Base-by-base conservation (phyloP, 2,113 vertebrate genomes). In the Psittacula cyanocephala region DNA sequence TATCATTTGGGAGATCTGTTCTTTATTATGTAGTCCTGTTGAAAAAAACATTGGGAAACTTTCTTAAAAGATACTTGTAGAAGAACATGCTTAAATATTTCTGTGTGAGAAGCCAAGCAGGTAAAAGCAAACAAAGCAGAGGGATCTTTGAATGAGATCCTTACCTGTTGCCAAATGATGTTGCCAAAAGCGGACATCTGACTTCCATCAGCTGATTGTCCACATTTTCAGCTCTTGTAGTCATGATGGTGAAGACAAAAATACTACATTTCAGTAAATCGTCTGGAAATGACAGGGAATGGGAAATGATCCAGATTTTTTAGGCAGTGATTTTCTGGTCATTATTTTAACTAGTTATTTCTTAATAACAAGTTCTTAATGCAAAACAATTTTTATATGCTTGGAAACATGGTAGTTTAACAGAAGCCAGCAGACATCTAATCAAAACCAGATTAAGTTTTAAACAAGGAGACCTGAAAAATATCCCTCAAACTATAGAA, bases 261-360 rank as follows among this genome's bases (percentile, higher is more conserved):
- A 80, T 25, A 65, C 35, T 70, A 24, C 17, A 17, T 84, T 89
- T 74, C 39, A 69, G 8, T 88, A 72, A 67, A 52, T 81, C 11
- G 60, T 91, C 63, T 95, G 53, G 35, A 93, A 92, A 43, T 89
- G 31, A 53, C 55, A 90, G 23, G 33, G 31, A 88, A 49, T 88
- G 62, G 46, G 64, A 94, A 86, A 63, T 25, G 7, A 29, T 64
- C 20, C 49, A 74, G 33, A 57, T 59, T 72, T 81, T 84, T 92
- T 72, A 86, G 8, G 20, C 31, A 83, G 13, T 81, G 37, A 49
- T 91, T 94, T 83, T 63, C 53, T 7, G 5, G 28, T 88, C 13
- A 28, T 79, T 91, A 76, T 93, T 94, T 95, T 81, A 88, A 77
- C 27, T 70, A 37, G 11, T 47, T 91, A 53, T 69, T 86, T 81